Evolutionary conservation across 2,888 invertebrate genomes (phyloP), one percentile per base, ranked within the genome.

Genomic region (Drosophila anceps): DNA sequence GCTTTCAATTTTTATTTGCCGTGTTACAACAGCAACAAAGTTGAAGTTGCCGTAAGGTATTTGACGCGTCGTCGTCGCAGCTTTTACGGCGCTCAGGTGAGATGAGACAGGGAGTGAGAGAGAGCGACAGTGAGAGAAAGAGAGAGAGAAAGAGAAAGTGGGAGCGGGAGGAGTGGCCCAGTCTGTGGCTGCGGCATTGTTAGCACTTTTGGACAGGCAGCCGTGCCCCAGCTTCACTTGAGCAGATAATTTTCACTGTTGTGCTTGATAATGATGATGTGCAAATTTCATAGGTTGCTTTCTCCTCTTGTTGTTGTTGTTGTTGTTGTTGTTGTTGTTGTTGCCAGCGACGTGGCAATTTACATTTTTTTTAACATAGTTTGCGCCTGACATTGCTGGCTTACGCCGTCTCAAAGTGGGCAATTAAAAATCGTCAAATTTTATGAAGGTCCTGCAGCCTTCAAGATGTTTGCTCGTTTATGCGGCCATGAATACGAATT

Each of bases 181-280:
- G 72, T 69, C 73, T 80, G 67, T 67, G 77, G 73, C 58, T 59
- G 74, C 15, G 68, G 77, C 68, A 80, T 80, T 87, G 84, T 83
- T 81, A 79, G 81, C 68, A 73, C 70, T 74, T 72, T 78, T 85
- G 86, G 86, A 73, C 88, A 83, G 81, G 55, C 74, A 63, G 48
- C 68, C 62, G 44, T 63, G 63, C 58, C 59, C 63, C 70, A 77
- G 71, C 90, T 79, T 77, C 90, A 82, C 76, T 88, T 84, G 79
- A 84, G 86, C 80, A 86, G 80, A 90, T 90, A 86, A 91, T 89
- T 91, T 90, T 83, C 84, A 89, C 74, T 86, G 82, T 85, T 84
- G 63, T 79, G 84, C 78, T 88, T 88, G 79, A 78, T 88, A 84
- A 91, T 88, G 84, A 88, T 88, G 88, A 85, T 90, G 91, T 86